phyloP scores from a whole-genome alignment of 2,113 vertebrate genomes.

The Raja brachyura region DNA sequence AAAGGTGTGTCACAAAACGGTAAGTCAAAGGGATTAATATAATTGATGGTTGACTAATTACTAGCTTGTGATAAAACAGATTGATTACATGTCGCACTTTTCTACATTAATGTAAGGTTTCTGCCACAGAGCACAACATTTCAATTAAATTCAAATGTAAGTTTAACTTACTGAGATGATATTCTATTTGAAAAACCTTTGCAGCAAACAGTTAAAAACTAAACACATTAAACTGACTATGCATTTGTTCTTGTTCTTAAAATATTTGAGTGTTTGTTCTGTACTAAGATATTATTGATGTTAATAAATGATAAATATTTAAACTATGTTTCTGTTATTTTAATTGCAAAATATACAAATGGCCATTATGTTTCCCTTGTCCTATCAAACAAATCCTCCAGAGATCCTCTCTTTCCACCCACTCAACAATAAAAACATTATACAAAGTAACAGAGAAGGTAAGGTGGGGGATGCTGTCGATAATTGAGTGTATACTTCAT shows the following conservation, averaged over 20 bases:
- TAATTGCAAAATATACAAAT: background rate
- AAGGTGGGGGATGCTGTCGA: background rate
- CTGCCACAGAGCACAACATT: too few relatives aligned
- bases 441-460: background rate
- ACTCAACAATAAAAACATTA: background rate
- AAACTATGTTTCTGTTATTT: background rate
- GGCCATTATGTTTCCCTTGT: background rate
- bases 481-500: background rate
- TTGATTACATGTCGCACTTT: background rate
- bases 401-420: background rate
- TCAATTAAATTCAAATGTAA: background rate
- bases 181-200: background rate
- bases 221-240: background rate
- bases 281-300: background rate
- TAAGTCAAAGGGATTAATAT: background rate
- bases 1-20: background rate
- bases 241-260: background rate
- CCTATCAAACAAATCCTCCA: background rate
- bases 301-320: conserved; percentile 13
- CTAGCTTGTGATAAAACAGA: background rate
- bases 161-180: conserved; percentile 13
- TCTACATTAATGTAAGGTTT: background rate
- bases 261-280: background rate
- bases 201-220: background rate
- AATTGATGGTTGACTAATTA: background rate